phyloP scores from a whole-genome alignment of 2,113 vertebrate genomes.

The Leptosomus discolor region DNA sequence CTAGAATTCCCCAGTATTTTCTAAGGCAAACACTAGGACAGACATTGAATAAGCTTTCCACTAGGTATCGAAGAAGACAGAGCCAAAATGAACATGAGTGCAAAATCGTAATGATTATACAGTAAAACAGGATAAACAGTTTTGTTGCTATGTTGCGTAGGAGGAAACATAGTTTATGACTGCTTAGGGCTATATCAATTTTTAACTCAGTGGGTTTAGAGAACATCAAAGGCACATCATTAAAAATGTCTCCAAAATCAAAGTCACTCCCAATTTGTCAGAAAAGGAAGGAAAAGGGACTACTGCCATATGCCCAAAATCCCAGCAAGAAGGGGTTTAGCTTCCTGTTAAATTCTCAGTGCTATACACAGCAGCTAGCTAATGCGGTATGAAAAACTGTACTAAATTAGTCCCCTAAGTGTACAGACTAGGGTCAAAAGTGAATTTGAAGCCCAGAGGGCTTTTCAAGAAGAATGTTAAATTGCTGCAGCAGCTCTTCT shows the following conservation, averaged over 20 bases:
- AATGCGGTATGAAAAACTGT: not conserved
- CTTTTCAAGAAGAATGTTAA: not conserved
- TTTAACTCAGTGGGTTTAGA: conserved; percentile 25
- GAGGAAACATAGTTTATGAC: conserved; percentile 19
- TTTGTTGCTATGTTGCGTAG: conserved; percentile 22
- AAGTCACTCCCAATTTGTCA: conserved; percentile 28
- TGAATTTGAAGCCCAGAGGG: not conserved
- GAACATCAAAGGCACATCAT: conserved; percentile 39
- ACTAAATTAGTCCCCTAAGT: conserved; percentile 50
- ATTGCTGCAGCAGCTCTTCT: not conserved
- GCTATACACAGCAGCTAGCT: not conserved
- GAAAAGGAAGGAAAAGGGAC: not conserved
- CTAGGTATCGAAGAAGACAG: not conserved
- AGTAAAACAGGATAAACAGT: conserved; percentile 26
- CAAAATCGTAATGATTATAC: not conserved
- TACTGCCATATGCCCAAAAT: not conserved
- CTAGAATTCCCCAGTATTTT: not conserved
- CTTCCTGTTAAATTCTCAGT: not conserved
- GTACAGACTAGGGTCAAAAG: conserved; percentile 15
- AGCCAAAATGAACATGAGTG: conserved; percentile 10
- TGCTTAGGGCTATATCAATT: conserved; percentile 4
- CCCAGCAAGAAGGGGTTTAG: not conserved
- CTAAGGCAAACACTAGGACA: not conserved
- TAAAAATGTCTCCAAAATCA: conserved; percentile 34
- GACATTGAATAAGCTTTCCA: not conserved